Percentiles rank a stretch among this genome's conserved stretches.
phyloP scores from a whole-genome alignment of 2,113 vertebrate genomes.

The Strix uralensis region DNA sequence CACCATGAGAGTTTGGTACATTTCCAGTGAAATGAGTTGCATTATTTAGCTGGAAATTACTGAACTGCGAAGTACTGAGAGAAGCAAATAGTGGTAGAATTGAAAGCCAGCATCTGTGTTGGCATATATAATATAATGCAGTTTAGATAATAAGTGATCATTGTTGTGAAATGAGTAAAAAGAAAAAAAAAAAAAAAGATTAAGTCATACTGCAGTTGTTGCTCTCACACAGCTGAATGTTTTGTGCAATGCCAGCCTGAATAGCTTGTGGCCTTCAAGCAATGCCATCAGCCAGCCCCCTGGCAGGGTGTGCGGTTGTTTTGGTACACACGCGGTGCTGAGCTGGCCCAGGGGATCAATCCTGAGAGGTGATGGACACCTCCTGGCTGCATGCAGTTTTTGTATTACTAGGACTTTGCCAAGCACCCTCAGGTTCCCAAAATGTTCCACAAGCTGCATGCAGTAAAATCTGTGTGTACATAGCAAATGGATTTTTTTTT shows the following conservation, averaged over 20 bases:
- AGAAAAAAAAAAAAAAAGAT: neutral
- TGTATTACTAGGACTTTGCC: neutral
- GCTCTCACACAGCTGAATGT: no score
- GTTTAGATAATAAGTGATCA: neutral
- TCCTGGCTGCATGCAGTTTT: neutral
- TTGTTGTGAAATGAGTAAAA: neutral
- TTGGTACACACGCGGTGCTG: neutral
- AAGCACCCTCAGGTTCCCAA: neutral
- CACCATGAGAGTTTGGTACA: neutral
- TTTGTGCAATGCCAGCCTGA: neutral
- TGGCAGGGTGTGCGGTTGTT: neutral
- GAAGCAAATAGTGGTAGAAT: neutral
- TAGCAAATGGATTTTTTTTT: neutral
- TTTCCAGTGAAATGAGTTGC: neutral
- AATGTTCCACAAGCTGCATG: neutral
- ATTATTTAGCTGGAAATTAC: neutral
- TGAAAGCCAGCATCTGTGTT: neutral
- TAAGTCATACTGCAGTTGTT: conserved; percentile 3
- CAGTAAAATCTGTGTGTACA: neutral
- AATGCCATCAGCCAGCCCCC: neutral
- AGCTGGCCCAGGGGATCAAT: neutral
- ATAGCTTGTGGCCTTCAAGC: neutral
- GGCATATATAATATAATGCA: neutral
- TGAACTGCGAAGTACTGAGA: neutral
- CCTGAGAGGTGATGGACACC: neutral